These are phyloP conservation scores for Cryptoprocta ferox DNA, from an alignment of 2,797 vertebrate species.

Conservation along the genomic window DNA sequence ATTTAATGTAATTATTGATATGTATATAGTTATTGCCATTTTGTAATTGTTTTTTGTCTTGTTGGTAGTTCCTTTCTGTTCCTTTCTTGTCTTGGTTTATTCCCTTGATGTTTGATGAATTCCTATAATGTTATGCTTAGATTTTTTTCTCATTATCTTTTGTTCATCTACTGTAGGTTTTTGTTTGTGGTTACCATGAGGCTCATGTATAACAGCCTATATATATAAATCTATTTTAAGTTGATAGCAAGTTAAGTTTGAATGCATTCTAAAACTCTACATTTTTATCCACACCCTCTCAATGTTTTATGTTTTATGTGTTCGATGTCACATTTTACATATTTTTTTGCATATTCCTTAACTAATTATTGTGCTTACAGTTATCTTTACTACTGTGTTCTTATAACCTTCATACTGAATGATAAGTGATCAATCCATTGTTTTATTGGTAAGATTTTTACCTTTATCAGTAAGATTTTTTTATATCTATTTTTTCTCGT, in stretches of 20 bases:
- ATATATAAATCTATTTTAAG: neutral
- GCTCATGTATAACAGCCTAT: neutral
- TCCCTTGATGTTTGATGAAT: neutral
- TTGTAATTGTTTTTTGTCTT: neutral
- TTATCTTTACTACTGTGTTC: neutral
- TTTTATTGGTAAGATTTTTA: neutral
- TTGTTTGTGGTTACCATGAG: neutral
- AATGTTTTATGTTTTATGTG: neutral
- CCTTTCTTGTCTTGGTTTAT: neutral
- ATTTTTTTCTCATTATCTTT: neutral
- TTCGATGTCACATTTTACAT: neutral
- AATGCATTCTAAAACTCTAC: neutral
- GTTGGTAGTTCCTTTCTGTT: neutral
- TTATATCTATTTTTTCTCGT: neutral
- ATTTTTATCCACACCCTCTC: neutral
- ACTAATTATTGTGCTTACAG: neutral
- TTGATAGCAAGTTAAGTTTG: neutral
- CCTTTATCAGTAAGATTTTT: neutral
- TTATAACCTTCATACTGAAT: neutral
- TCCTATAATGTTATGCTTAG: neutral
- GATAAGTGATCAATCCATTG: neutral
- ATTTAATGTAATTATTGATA: neutral
- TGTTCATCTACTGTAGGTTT: neutral
- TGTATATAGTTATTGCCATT: neutral
- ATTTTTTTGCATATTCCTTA: neutral